Evolutionary conservation across 2,113 vertebrate genomes (phyloP).

Genomic region (Sterrhoptilus dennistouni): DNA sequence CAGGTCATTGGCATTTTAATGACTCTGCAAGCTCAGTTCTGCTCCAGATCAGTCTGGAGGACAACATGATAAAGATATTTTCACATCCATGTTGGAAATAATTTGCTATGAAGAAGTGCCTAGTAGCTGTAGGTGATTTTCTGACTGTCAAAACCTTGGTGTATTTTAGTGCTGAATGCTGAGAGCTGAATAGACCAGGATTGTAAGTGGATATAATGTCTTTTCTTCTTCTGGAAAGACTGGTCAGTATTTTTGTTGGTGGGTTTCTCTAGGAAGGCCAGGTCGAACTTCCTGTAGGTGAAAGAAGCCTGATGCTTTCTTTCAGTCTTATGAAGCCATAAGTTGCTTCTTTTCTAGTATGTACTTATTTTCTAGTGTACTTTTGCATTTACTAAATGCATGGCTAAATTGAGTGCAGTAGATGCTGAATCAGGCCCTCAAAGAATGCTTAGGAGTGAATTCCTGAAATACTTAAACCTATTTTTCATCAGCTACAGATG

Average conservation of each 20-base stretch:
- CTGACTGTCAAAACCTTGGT: not conserved
- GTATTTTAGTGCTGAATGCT: not conserved
- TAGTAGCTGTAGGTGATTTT: not conserved
- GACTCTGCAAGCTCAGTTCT: not conserved
- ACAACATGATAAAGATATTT: not conserved
- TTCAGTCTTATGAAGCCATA: rapidly evolving
- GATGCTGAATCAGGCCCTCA: not conserved
- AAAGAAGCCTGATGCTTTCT: not conserved
- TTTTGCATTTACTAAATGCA: not conserved
- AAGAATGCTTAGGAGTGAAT: not conserved
- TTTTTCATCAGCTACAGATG: not conserved
- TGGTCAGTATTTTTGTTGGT: not conserved
- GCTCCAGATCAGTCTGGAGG: not conserved
- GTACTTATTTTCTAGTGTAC: not conserved
- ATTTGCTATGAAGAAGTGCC: not conserved
- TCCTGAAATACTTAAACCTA: not conserved
- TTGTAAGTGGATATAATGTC: not conserved
- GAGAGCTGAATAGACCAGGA: not conserved
- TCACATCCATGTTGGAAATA: not conserved
- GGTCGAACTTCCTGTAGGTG: not conserved
- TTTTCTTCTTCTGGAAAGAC: not conserved
- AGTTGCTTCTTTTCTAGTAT: not conserved
- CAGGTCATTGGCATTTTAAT: not conserved
- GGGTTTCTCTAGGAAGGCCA: not conserved
- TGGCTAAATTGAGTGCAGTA: rapidly evolving